Evolutionary conservation across 2,113 vertebrate species (phyloP), one percentile per base, ranked within the genome.

Genomic region (Sylvilagus bachmani): DNA sequence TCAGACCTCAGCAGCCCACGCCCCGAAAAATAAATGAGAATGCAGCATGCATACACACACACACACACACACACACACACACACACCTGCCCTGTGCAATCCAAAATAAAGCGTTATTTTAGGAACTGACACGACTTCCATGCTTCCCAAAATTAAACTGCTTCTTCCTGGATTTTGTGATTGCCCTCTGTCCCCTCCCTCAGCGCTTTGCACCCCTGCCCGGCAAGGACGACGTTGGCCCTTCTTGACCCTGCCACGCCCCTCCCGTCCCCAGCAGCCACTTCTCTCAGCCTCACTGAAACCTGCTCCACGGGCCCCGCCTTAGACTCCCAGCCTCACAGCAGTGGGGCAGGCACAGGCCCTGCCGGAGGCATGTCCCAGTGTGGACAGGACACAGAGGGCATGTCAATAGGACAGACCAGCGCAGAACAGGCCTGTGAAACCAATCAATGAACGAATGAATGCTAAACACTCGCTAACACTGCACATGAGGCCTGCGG

Each of bases 91-190:
- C 88, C 55, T 4, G 22, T n/a, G 25, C 69, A 77, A 86, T 53
- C 83, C 55, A 86, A 96, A 96, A 93, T 71, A 93, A 83, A 89
- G 58, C 16, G 53, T 78, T 96, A 95, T 71, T 95, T 90, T 81
- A 79, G 94, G 86, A 84, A 91, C 58, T 67, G 74, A 95, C 53
- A 85, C 58, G 36, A 84, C 84, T 81, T 75, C 75, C 93, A 89
- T 31, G 80, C 77, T 87, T 89, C 85, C 86, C 89, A 71, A 92
- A 95, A 90, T 78, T 90, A 89, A 80, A 73, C 77, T 75, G 44
- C 53, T 86, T 89, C 71, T 66, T 91, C 66, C 31, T 71, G 66
- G 17, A 69, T 80, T 38, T 80, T 90, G 90, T 89, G 64, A 27
- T 64, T 67, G 85, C 9, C 17, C 19, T 25, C 27, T 12, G 36